These are phyloP conservation scores for Castor canadensis DNA, from an alignment of 2,113 vertebrate species.

Conservation along the genomic window DNA sequence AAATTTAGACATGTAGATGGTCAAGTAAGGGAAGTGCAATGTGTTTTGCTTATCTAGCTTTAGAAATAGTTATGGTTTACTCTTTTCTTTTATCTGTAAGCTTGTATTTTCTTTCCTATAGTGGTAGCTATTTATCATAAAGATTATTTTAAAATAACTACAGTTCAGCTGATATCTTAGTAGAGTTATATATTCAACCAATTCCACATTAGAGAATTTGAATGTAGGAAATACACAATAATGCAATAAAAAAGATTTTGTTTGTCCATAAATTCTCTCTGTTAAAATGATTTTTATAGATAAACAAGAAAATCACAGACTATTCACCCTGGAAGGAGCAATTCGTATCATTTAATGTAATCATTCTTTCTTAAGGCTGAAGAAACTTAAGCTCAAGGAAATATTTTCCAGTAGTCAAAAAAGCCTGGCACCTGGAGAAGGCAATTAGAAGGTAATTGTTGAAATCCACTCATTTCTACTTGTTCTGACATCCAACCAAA, in stretches of 20 bases:
- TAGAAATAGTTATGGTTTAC: background rate
- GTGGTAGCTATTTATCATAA: background rate
- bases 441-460: too few species aligned
- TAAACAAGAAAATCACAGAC: background rate
- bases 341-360: background rate
- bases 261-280: background rate
- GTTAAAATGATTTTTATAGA: background rate
- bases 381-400: background rate
- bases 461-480: background rate
- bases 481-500: background rate
- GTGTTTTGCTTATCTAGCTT: background rate
- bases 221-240: slow-evolving; percentile 18
- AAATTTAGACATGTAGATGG: background rate
- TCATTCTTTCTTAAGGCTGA: background rate
- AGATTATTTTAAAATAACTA: background rate
- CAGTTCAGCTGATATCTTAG: background rate
- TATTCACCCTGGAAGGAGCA: background rate
- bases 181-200: background rate
- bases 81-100: slow-evolving; percentile 7
- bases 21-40: background rate
- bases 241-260: background rate
- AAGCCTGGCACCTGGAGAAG: background rate
- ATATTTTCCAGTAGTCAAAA: slow-evolving; percentile 20
- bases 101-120: background rate
- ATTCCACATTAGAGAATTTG: background rate